Base-by-base conservation (phyloP, 35 echinoderm and acorn worm genomes). In the Diadema setosum region DNA sequence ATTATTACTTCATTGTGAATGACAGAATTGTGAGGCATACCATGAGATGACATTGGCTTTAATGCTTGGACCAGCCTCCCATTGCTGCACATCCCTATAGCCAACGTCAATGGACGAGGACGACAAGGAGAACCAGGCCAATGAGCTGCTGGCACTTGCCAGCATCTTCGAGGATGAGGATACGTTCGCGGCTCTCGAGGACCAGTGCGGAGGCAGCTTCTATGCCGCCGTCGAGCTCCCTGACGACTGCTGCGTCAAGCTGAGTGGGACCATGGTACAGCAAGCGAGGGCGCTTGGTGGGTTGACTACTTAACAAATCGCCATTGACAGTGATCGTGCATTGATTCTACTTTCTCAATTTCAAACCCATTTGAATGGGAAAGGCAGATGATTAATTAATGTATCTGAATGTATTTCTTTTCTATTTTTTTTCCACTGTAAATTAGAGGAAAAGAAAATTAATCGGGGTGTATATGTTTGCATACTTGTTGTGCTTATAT, bases 121-220 rank as follows among this genome's bases (percentile, higher is more conserved):
- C 5, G 91, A 95, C 84, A 50, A 27, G 37, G 90, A 97, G 69
- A 89, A 81, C 42, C 91, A 92, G 57, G 69, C 43, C 32, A 82
- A 92, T 50, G 94, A 97, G 91, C 20, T 97, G 29, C 64, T 92
- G 16, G 94, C 87, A 0, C 64, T 97, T 5, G 48, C 43, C 42
- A 93, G 94, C 84, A 97, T 97, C 74, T 97, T 82, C 83, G 94
- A 92, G 48, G 76, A 78, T 78, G 88, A 97, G 43, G 61, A 86
- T 27, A 81, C 67, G 17, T 97, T 93, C 34, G 85, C 42, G 15
- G 41, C 90, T 30, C 90, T 35, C 5, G 86, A 87, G 17, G 89
- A 96, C 80, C 81, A 90, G 84, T 30, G 49, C 86, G 94, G 36
- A 75, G 94, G 42, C 42, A 97, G 60, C 40, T 86, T 97, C 52